Percentiles rank a stretch among this genome's conserved stretches.
phyloP scores from a whole-genome alignment of 2,113 vertebrate species.

The Nanorana parkeri region DNA sequence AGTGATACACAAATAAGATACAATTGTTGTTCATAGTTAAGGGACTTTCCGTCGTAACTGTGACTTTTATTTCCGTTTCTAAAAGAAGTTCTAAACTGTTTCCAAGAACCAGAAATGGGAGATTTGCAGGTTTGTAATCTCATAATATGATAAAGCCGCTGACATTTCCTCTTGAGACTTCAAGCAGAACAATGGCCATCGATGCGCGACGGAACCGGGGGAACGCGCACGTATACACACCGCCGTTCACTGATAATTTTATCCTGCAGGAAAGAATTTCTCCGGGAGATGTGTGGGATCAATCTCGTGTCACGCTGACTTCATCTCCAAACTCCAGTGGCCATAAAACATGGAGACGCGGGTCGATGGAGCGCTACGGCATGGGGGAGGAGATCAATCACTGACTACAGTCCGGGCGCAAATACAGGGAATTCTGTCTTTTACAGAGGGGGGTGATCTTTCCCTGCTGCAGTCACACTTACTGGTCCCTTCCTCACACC shows the following conservation, averaged over 20 bases:
- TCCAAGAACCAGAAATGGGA: neutral
- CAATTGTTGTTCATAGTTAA: too few species aligned
- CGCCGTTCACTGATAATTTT: conserved; percentile 11
- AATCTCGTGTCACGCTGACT: conserved; percentile 46
- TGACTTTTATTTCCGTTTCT: neutral
- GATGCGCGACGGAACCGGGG: neutral
- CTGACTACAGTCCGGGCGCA: neutral
- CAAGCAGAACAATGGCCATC: conserved; percentile 19
- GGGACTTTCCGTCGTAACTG: too few species aligned
- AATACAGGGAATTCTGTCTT: conserved; percentile 9
- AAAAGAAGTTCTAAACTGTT: neutral
- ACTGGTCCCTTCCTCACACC: too few species aligned
- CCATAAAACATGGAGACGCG: conserved; percentile 45
- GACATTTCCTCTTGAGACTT: conserved; percentile 2
- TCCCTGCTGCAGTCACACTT: too few species aligned
- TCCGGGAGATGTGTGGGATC: conserved; percentile 27
- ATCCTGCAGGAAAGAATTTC: conserved; percentile 15
- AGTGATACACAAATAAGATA: too few species aligned
- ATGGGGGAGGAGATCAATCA: conserved; percentile 6
- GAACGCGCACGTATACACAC: neutral
- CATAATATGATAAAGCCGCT: neutral
- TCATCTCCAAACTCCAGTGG: conserved; percentile 48
- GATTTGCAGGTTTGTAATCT: neutral
- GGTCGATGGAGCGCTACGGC: conserved; percentile 24
- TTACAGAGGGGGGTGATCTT: too few species aligned